Base-by-base conservation (phyloP, 2,113 vertebrate species). In the Salminus brasiliensis region DNA sequence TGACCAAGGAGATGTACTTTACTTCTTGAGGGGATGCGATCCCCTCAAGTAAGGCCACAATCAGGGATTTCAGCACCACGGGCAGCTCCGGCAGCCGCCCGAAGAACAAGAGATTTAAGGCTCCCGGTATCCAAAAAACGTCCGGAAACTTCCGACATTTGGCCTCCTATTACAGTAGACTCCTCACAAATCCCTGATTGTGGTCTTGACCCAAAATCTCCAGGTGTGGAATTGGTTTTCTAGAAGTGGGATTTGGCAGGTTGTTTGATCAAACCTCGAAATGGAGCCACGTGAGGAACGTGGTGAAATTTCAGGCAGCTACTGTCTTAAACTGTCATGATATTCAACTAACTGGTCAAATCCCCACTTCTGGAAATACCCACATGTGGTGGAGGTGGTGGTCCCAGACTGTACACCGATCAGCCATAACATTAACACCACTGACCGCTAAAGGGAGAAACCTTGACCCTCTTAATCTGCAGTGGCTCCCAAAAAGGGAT, bases 1-100 rank as follows among this genome's bases (percentile, higher is more conserved):
- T 99, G 69, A 99, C 97, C 87, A 99, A 97, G 92, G 96, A 99
- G 79, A 92, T 98, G 84, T 95, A 96, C 88, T 97, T 98, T 27
- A 84, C 15, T n/a, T 69, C 77, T 36, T 93, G 72, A 79, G 57
- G 11, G 62, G 62, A 23, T 10, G 62, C 2, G 32, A 4, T 3
- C 23, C 39, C 18, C 3, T 6, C 6, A 25, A 25, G 10, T 34
- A 34, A 67, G 30, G 29, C 23, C 45, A 63, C 68, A 53, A 30
- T 49, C 30, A 53, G 45, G 32, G 43, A n/a, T 5, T 5, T 52
- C 25, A n/a, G 32, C 6, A 0, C n/a, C 18, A 34, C 12, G n/a
- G 16, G n/a, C n/a, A 29, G 45, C 13, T 11, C 29, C 16, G 60
- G 60, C 13, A 45, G 43, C 43, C 1, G 21, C 47, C 18, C 21